Conservation (phyloP, 2,113 vertebrate genomes). For the Stictonetta naevosa region DNA sequence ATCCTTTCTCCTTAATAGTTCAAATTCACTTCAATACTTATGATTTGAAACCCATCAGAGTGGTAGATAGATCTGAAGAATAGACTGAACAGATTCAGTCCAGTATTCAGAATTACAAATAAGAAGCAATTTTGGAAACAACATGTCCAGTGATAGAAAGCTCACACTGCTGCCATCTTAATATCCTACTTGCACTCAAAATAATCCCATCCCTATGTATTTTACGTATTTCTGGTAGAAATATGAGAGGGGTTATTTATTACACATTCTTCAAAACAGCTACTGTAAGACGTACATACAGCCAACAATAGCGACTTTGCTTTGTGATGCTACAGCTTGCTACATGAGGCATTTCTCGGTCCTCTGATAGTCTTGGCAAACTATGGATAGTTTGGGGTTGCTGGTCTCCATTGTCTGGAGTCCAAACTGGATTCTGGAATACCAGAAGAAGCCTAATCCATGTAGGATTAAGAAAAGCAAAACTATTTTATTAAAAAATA, state of each 20-base stretch:
- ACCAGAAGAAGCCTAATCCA: not conserved
- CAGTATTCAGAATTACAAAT: not conserved
- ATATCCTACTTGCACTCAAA: not conserved
- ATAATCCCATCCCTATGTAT: not conserved
- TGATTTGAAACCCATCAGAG: not conserved
- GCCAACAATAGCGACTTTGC: not conserved
- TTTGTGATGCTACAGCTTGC: slow-evolving; percentile 3
- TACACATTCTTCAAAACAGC: not conserved
- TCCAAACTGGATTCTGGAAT: not conserved
- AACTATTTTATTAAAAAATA: not conserved
- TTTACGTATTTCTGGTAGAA: not conserved
- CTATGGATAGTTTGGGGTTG: not conserved
- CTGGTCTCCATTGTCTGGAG: not conserved
- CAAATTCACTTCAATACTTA: not conserved
- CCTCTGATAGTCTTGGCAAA: not conserved
- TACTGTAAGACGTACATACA: not conserved
- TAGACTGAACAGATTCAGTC: not conserved
- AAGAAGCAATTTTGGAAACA: not conserved
- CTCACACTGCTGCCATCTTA: not conserved
- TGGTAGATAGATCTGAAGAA: not conserved
- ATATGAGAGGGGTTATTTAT: not conserved
- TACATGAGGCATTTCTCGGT: not conserved
- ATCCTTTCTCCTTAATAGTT: not conserved
- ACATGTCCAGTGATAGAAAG: not conserved
- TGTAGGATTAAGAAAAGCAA: not conserved